Evolutionary conservation across 2,888 invertebrate genomes (phyloP).

Genomic region (Ernsta delagoae): DNA sequence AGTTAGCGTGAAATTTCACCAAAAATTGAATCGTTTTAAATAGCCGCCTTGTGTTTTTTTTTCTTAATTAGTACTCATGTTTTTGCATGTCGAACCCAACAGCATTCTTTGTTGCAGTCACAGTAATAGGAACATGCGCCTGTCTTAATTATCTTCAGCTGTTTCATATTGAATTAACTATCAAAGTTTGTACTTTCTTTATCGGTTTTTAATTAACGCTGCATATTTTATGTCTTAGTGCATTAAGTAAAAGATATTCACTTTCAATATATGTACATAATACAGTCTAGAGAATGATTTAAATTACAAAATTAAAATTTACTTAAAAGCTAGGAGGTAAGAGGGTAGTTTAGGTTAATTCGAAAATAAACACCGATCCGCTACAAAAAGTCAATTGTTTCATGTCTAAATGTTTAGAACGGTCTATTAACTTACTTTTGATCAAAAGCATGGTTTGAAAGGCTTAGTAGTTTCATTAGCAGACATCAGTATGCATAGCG

Average conservation of each 20-base stretch:
- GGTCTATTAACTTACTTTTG: no score
- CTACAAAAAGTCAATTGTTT: no score
- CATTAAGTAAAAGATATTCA: not conserved
- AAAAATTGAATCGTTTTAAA: slow-evolving; percentile 25
- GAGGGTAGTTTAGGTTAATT: no score
- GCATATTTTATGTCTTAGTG: not conserved
- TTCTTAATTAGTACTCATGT: slow-evolving; percentile 18
- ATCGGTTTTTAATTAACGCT: not conserved
- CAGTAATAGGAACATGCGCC: not conserved
- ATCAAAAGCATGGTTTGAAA: no score
- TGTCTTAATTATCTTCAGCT: slow-evolving; percentile 5
- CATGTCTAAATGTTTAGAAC: no score
- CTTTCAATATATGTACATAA: not conserved
- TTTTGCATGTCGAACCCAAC: slow-evolving; percentile 16
- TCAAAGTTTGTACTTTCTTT: not conserved
- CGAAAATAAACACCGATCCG: no score
- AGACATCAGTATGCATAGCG: no score
- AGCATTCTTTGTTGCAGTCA: slow-evolving; percentile 11
- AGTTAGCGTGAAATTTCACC: slow-evolving; percentile 22
- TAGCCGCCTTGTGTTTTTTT: slow-evolving; percentile 18
- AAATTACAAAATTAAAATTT: no score
- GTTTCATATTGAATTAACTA: not conserved
- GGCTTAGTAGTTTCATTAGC: no score
- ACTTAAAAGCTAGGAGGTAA: no score
- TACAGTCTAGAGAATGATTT: not conserved